Evolutionary conservation across 2,113 vertebrate genomes (phyloP), one percentile per base, ranked within the genome.

Genomic region (Syrmaticus mikado): DNA sequence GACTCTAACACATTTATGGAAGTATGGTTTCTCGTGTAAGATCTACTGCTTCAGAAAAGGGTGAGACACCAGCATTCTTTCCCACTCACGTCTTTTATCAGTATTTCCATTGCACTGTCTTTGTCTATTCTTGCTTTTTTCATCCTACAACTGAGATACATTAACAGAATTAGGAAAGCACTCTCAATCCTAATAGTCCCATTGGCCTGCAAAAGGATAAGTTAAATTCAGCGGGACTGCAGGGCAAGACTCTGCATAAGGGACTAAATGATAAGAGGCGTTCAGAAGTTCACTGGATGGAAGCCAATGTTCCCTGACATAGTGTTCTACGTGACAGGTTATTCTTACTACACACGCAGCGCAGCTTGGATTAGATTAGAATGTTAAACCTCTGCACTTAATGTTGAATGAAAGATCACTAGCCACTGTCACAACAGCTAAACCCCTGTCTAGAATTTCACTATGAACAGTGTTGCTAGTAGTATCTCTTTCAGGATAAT

Each of bases 201-300:
- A 67, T 27, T 74, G 87, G 86, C 74, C 73, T 73, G 66, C 74
- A 45, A 16, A 91, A 92, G 53, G 60, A 90, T 92, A 84, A 86
- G 17, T 9, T 52, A 10, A 36, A 71, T 18, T 32, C 50, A 93
- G 74, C 32, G 73, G 61, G 57, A 85, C 58, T 77, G n/a, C 46
- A 68, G 32, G 25, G 28, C 74, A 87, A 90, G 24, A 78, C 32
- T 16, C 32, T 21, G 66, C 62, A 81, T 41, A 57, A 76, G 46
- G 38, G 65, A 57, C 52, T 82, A 77, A 45, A 58, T 45, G 22
- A 68, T 30, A 88, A 92, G 34, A 45, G 12, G 9, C 43, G 81
- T 24, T 72, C 55, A 48, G 75, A n/a, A 43, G 52, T 55, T 92
- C 57, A 38, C 57, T 86, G 80, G 43, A 34, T 58, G 32, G 71